Conservation (phyloP, 2,888 invertebrate species). For the Suillia variegata region DNA sequence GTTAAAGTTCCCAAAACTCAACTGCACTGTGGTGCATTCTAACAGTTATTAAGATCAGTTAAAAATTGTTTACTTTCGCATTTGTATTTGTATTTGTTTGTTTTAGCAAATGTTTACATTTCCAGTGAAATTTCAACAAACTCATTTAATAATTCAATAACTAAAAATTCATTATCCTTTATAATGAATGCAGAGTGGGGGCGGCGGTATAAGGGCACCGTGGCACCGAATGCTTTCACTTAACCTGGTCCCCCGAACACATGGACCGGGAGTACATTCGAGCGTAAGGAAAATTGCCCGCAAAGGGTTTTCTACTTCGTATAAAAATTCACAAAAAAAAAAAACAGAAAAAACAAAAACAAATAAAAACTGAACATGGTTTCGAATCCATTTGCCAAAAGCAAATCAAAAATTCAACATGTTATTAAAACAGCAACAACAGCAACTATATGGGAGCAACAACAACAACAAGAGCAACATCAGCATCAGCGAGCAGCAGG, state of each 20-base stretch:
- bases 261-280: neutral
- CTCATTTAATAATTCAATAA: slow-evolving; percentile 48
- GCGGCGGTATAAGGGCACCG: neutral
- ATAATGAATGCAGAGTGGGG: slow-evolving; percentile 4
- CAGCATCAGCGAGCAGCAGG: slow-evolving; percentile 10
- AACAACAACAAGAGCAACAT: slow-evolving; percentile 6
- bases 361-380: neutral
- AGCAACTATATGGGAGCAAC: slow-evolving; percentile 3
- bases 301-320: neutral
- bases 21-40: too few relatives aligned
- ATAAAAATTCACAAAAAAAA: too few relatives aligned
- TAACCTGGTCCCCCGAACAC: neutral
- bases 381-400: slow-evolving; percentile 30
- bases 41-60: neutral
- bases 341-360: too few relatives aligned
- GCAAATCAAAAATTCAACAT: slow-evolving; percentile 36
- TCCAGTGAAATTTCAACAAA: slow-evolving; percentile 27
- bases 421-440: slow-evolving; percentile 28
- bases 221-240: neutral
- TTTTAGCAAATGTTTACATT: slow-evolving; percentile 1
- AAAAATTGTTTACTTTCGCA: too few relatives aligned
- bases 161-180: slow-evolving; percentile 48
- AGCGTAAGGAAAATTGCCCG: neutral
- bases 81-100: too few relatives aligned
- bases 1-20: too few relatives aligned